Percentiles rank a stretch among this genome's conserved stretches.
Conservation (phyloP, 2,888 invertebrate genomes). For the Frankliniella intonsa region DNA sequence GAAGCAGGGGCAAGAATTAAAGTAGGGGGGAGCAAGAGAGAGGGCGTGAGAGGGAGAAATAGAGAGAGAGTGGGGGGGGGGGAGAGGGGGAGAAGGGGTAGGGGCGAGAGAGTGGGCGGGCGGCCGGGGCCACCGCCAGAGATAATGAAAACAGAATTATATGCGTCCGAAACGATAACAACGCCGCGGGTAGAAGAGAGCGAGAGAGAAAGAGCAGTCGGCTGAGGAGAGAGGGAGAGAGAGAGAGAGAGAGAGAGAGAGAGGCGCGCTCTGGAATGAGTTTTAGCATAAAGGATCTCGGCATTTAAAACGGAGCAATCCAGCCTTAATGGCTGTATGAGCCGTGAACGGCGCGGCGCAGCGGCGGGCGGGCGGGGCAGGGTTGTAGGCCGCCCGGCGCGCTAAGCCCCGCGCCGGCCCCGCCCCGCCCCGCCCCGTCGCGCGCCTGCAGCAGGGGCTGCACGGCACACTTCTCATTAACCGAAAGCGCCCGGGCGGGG, state of each 20-base stretch:
- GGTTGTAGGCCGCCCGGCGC: conserved; percentile 1
- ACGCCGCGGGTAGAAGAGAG: not conserved
- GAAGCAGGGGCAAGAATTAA: no score
- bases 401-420: not conserved
- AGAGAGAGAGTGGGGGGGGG: not conserved
- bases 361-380: not conserved
- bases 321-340: conserved; percentile 16
- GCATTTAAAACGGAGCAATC: conserved; percentile 26
- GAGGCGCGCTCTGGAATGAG: not conserved
- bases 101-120: not conserved
- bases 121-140: not conserved
- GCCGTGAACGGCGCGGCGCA: not conserved
- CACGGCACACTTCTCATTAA: conserved; percentile 19
- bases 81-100: not conserved
- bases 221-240: no score
- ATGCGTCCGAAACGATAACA: conserved; percentile 13
- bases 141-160: conserved; percentile 23
- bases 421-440: not conserved
- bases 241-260: no score
- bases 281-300: conserved; percentile 25
- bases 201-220: no score
- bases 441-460: not conserved
- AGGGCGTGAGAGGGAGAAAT: not conserved
- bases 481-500: not conserved
- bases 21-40: not conserved